Conservation (phyloP, 2,888 invertebrate genomes). For the Ommatoiulus sabulosus region DNA sequence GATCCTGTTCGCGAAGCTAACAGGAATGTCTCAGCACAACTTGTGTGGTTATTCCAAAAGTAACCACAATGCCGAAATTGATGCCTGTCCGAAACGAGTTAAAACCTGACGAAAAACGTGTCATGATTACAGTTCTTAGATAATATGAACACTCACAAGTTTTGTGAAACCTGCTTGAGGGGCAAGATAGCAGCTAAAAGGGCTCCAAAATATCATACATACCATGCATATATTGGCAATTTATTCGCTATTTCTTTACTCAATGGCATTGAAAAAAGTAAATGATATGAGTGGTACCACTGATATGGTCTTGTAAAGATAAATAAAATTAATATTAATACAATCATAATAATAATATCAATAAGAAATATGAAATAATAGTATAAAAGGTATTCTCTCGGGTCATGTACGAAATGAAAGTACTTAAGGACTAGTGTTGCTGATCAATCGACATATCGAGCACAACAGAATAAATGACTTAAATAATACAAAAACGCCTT, state of each 20-base stretch:
- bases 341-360: background rate
- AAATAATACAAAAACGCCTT: background rate
- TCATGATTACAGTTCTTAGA: background rate
- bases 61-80: too few relatives aligned
- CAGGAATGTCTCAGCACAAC: too few relatives aligned
- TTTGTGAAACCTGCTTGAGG: background rate
- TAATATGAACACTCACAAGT: background rate
- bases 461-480: background rate
- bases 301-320: constrained; percentile 10
- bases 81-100: background rate
- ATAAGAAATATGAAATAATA: constrained; percentile 22
- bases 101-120: background rate
- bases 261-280: background rate
- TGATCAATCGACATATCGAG: background rate
- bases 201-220: background rate
- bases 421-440: constrained; percentile 32
- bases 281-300: background rate
- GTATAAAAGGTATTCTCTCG: background rate
- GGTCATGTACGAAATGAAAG: background rate
- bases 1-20: too few relatives aligned
- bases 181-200: background rate
- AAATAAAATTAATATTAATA: background rate
- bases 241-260: background rate
- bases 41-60: too few relatives aligned
- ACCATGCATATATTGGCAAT: background rate